Evolutionary conservation across 1,140 invertebrate species (phyloP).

Genomic region (Drosophila lowei): DNA sequence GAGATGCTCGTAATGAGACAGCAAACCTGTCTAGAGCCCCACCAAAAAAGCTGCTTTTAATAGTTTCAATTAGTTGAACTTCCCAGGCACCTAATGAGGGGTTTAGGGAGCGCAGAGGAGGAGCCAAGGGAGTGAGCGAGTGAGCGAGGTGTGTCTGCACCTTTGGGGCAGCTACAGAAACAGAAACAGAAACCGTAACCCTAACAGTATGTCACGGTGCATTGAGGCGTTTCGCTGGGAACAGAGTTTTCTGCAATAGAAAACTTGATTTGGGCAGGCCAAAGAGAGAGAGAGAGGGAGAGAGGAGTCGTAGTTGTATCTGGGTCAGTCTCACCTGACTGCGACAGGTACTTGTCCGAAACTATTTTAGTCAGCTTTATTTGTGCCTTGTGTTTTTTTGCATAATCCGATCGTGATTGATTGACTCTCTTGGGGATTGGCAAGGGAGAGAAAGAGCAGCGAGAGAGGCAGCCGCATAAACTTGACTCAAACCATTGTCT

Average conservation of each 20-base stretch:
- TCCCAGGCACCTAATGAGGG: slow-evolving; percentile 46
- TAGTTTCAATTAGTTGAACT: slow-evolving; percentile 49
- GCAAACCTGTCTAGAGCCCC: slow-evolving; percentile 8
- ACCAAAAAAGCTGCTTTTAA: slow-evolving; percentile 29
- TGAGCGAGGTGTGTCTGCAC: slow-evolving; percentile 25
- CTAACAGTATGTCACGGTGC: slow-evolving; percentile 28
- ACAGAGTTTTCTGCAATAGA: slow-evolving; percentile 45
- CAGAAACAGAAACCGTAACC: slow-evolving; percentile 41
- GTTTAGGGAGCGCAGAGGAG: slow-evolving; percentile 15
- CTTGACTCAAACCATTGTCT: slow-evolving; percentile 28
- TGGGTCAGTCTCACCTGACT: slow-evolving; percentile 45
- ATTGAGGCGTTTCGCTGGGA: slow-evolving; percentile 47
- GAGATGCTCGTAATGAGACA: slow-evolving; percentile 3
- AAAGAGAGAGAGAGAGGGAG: slow-evolving; percentile 8
- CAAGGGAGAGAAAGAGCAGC: slow-evolving; percentile 25
- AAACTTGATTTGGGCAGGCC: slow-evolving; percentile 37
- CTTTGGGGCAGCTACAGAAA: slow-evolving; percentile 39
- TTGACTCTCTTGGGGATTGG: slow-evolving; percentile 44
- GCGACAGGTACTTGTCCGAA: slow-evolving; percentile 48
- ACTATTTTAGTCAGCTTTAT: slow-evolving; percentile 16
- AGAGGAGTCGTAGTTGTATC: neutral
- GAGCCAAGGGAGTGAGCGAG: slow-evolving; percentile 25
- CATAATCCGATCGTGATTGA: slow-evolving; percentile 59
- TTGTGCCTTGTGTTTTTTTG: slow-evolving; percentile 33
- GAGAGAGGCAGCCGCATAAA: slow-evolving; percentile 1